Percentiles rank a stretch among this genome's conserved stretches.
Conservation (phyloP, 2,888 invertebrate genomes). For the Caradrina clavipalpis region DNA sequence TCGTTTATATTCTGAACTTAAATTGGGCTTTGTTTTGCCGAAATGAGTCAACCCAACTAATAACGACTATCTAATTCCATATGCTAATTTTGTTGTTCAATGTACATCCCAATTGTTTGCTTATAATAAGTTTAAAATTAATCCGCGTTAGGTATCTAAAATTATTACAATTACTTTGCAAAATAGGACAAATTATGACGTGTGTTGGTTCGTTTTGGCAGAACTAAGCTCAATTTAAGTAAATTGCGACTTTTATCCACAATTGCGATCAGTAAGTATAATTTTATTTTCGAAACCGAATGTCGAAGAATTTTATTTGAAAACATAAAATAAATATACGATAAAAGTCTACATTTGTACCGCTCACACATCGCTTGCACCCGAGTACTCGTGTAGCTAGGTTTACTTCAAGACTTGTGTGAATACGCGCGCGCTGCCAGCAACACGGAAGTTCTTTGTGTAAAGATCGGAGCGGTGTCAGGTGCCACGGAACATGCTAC, state of each 20-base stretch:
- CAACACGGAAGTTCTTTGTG: conserved; percentile 67
- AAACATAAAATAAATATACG: conserved; percentile 19
- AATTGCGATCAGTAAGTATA: not conserved
- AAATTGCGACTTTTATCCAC: not conserved
- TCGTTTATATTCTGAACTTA: not conserved
- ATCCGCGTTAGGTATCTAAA: too few relatives aligned
- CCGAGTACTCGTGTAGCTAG: conserved; percentile 30
- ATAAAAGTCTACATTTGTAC: conserved; percentile 34
- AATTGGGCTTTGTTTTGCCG: not conserved
- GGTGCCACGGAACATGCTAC: conserved; percentile 69
- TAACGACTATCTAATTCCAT: too few relatives aligned
- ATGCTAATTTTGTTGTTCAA: too few relatives aligned
- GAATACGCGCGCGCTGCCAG: conserved; percentile 46
- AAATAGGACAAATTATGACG: too few relatives aligned
- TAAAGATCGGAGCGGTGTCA: conserved; percentile 69
- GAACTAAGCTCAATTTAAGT: not conserved
- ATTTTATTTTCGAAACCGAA: not conserved
- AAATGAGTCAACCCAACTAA: too few relatives aligned
- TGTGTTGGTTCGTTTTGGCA: too few relatives aligned
- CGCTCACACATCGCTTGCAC: conserved; percentile 16
- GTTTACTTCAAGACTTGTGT: conserved; percentile 45
- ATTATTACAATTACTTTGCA: too few relatives aligned
- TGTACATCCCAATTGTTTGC: too few relatives aligned
- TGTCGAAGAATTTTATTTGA: not conserved
- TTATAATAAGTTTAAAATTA: too few relatives aligned